Conservation (phyloP, 1,140 invertebrate genomes). For the Liolophura sinensis region DNA sequence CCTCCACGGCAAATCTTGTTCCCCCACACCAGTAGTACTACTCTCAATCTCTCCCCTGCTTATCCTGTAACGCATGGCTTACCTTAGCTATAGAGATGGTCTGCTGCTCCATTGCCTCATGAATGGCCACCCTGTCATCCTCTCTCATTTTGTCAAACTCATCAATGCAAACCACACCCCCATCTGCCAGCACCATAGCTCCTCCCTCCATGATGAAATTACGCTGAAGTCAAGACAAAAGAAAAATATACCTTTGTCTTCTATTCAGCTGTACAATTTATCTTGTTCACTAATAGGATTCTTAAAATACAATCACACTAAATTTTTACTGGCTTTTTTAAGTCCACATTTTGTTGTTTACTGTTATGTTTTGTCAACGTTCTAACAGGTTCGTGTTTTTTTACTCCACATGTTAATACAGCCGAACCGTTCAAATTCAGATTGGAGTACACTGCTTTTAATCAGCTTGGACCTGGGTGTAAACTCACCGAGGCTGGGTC, state of each 20-base stretch:
- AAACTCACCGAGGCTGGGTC: constrained; percentile 83
- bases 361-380: no score
- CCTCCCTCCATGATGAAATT: constrained; percentile 99
- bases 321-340: no score
- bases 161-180: constrained; percentile 99
- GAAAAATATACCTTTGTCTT: no score
- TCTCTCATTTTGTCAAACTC: constrained; percentile 99
- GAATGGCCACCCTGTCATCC: constrained; percentile 98
- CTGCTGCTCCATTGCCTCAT: constrained; percentile 99
- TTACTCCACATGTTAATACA: not conserved
- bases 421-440: not conserved
- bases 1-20: no score
- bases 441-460: no score
- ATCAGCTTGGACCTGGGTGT: not conserved
- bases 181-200: constrained; percentile 99
- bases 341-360: no score
- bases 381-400: no score
- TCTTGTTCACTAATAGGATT: no score
- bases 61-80: constrained; percentile 5
- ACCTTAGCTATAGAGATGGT: constrained; percentile 99
- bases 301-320: no score
- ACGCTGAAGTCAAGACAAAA: constrained; percentile 66
- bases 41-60: no score
- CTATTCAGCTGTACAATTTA: no score
- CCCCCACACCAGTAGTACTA: no score